A percentile compares a stretch with the other conserved stretches of the same genome.
phyloP scores from a whole-genome alignment of 2,113 vertebrate species.

The Hippopotamus amphibius region DNA sequence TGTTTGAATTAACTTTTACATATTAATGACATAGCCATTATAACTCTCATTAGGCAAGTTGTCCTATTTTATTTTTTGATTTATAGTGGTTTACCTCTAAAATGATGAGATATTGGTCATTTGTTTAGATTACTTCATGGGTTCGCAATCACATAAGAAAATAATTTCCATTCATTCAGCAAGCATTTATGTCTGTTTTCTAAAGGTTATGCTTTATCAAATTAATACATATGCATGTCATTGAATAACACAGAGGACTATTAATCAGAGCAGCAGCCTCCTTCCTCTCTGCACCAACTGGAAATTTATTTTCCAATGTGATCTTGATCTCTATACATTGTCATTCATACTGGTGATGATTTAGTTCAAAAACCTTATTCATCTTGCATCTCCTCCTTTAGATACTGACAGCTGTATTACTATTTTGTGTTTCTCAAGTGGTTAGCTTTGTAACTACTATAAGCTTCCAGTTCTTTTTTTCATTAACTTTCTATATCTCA shows the following conservation, averaged over 20 bases:
- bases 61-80: background rate
- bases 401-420: background rate
- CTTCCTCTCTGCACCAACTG: too few relatives aligned
- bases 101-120: background rate
- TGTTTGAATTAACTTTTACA: background rate
- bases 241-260: background rate
- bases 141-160: background rate
- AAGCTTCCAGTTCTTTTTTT: background rate
- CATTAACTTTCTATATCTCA: background rate
- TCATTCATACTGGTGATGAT: too few relatives aligned
- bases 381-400: background rate
- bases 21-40: background rate
- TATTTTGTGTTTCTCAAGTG: background rate
- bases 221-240: background rate
- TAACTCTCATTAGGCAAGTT: background rate
- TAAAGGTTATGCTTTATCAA: background rate
- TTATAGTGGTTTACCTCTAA: background rate
- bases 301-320: background rate
- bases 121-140: background rate
- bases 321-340: background rate
- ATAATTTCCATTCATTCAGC: background rate
- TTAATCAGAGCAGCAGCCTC: background rate
- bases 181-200: background rate
- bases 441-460: background rate
- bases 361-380: too few relatives aligned